phyloP scores from a whole-genome alignment of 2,797 vertebrate species.

The Diceros bicornis region DNA sequence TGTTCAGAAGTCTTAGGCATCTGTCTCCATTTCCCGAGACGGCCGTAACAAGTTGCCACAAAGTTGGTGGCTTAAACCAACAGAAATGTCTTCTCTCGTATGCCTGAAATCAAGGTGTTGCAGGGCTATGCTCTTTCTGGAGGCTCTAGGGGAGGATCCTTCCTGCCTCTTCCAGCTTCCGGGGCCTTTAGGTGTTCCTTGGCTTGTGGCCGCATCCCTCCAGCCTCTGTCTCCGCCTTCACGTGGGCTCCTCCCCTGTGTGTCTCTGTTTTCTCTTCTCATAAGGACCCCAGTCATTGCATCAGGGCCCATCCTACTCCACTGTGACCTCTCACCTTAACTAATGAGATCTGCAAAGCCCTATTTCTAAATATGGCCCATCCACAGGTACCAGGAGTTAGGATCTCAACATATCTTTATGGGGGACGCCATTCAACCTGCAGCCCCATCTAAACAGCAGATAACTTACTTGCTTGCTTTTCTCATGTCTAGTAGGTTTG shows the following conservation, averaged over 20 bases:
- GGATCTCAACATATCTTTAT: not conserved
- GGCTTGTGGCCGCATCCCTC: fast-evolving
- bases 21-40: not conserved
- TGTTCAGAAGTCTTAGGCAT: not conserved
- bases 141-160: not conserved
- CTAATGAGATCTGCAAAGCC: not conserved
- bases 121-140: not conserved
- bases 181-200: too few relatives aligned
- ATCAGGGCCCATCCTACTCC: too few relatives aligned
- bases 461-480: not conserved
- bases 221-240: not conserved
- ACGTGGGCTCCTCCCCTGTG: not conserved
- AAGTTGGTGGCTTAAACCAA: not conserved
- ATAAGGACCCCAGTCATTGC: not conserved
- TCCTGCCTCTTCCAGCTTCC: not conserved
- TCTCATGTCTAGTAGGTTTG: not conserved
- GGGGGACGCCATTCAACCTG: not conserved
- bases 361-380: not conserved
- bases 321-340: not conserved
- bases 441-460: not conserved
- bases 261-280: not conserved
- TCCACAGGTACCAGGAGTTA: not conserved
- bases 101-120: not conserved
- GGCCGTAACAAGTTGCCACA: not conserved
- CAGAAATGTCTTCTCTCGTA: not conserved